These are phyloP conservation scores for Chaetops frenatus DNA, from an alignment of 2,113 vertebrate genomes.

Conservation along the genomic window DNA sequence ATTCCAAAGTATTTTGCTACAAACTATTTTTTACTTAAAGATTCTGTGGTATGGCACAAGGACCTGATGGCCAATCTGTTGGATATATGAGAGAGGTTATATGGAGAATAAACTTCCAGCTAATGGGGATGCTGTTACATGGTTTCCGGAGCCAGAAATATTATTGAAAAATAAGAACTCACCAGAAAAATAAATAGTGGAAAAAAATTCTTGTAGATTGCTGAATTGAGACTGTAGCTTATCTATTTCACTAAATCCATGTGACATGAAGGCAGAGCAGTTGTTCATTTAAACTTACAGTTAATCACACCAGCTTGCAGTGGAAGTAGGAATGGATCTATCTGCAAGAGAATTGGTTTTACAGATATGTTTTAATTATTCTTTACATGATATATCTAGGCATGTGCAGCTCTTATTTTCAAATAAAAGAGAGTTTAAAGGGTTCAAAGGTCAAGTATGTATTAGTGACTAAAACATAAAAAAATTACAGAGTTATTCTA, in stretches of 20 bases:
- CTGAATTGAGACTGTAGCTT: neutral
- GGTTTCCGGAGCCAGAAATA: neutral
- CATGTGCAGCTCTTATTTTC: neutral
- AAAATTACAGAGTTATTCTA: neutral
- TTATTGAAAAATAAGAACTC: neutral
- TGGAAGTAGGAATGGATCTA: neutral
- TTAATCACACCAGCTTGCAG: neutral
- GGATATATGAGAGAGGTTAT: neutral
- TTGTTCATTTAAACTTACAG: neutral
- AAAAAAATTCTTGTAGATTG: neutral
- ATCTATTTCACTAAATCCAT: neutral
- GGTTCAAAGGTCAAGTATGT: neutral
- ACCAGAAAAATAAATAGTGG: neutral
- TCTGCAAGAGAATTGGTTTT: neutral
- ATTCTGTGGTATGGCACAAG: neutral
- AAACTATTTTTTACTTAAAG: neutral
- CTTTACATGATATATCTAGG: neutral
- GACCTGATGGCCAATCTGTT: neutral
- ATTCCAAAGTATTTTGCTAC: constrained; percentile 7
- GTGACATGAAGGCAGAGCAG: neutral
- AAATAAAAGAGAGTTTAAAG: neutral
- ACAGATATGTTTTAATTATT: neutral
- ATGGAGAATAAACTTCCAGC: neutral
- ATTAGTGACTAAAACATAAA: neutral
- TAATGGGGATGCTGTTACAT: neutral